A percentile compares a stretch with the other conserved stretches of the same genome.
Evolutionary conservation across 2,888 invertebrate species (phyloP).

Genomic region (Ophraella communa): DNA sequence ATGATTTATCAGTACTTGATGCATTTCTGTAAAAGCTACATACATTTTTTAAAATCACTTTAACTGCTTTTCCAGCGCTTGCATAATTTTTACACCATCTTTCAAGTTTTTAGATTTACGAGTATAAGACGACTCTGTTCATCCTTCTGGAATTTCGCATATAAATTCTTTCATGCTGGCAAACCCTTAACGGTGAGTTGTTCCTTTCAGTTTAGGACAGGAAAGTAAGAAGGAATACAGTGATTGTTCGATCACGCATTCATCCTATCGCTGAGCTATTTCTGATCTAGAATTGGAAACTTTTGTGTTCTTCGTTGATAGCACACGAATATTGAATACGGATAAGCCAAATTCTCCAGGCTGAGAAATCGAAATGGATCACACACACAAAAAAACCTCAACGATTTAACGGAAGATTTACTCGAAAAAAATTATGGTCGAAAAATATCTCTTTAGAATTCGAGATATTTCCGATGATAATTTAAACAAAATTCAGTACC

Average conservation of each 20-base stretch:
- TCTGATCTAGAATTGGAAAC: constrained; percentile 49
- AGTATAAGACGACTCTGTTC: neutral
- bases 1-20: too few relatives aligned
- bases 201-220: constrained; percentile 10
- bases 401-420: neutral
- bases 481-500: too few relatives aligned
- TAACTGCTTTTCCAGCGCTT: neutral
- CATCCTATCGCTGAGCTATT: constrained; percentile 49
- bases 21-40: too few relatives aligned
- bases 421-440: neutral
- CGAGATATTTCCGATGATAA: too few relatives aligned
- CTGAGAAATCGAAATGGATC: constrained; percentile 4
- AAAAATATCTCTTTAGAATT: neutral
- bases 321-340: constrained; percentile 47
- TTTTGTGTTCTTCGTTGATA: constrained; percentile 47
- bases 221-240: neutral
- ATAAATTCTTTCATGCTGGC: constrained; percentile 2
- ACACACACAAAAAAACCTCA: neutral
- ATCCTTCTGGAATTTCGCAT: constrained; percentile 6
- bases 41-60: too few relatives aligned
- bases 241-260: constrained; percentile 48
- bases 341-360: constrained; percentile 21
- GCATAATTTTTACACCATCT: neutral
- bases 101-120: constrained; percentile 7
- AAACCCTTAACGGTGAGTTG: constrained; percentile 25